Evolutionary conservation across 2,113 vertebrate genomes (phyloP), one percentile per base, ranked within the genome.

Genomic region (Bos javanicus): DNA sequence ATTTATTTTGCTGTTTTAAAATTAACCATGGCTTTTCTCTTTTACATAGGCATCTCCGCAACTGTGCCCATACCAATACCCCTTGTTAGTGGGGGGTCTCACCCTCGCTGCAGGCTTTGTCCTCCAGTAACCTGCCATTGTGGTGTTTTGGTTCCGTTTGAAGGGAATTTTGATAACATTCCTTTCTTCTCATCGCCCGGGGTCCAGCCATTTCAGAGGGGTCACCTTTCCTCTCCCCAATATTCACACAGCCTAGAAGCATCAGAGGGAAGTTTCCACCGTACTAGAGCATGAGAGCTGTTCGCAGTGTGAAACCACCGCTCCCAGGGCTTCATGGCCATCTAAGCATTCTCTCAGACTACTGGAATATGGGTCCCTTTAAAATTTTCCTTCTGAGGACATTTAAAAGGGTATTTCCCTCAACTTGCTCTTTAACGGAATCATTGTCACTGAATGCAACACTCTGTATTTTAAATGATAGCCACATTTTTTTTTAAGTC

Each of bases 71-170:
- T 97, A 98, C 96, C 98, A 98, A 98, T 98, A 93, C 96, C 95
- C 98, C 98, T 52, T 98, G 97, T 97, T 98, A 98, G 98, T 95
- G 88, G 95, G 67, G 98, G 97, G 94, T 92, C 94, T 96, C 96
- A 90, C 98, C 96, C 97, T 98, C 76, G 48, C 97, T 95, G 50
- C 98, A 97, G 98, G 98, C 95, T 98, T 98, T 97, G 97, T 59
- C 96, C 98, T 98, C 98, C 98, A 98, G 98, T 98, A 98, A 98
- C 98, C 98, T 98, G 98, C 98, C 98, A 98, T 98, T 99, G 97
- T 98, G 98, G 98, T 98, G 96, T 98, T 98, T 98, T 98, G 98
- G 98, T 98, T 98, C 98, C 92, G 87, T 97, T 95, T 93, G 97
- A 95, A 98, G 90, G 98, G 98, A 98, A 97, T 98, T 98, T 88